Percentiles rank a stretch among this genome's conserved stretches.
These are phyloP conservation scores for Zaprionus taronus DNA, from an alignment of 1,140 invertebrate species.

Conservation along the genomic window DNA sequence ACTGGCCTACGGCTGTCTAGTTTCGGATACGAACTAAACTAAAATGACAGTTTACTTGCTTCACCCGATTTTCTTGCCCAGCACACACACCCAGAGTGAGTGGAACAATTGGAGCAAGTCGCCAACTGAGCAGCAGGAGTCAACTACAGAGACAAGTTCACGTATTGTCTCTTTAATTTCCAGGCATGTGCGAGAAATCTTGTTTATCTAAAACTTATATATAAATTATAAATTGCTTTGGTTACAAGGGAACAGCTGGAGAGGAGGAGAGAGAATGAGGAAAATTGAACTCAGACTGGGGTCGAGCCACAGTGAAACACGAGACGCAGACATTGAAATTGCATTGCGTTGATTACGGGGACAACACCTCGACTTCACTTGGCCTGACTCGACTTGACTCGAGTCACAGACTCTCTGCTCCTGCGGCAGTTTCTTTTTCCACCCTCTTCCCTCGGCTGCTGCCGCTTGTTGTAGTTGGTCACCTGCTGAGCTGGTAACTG, in stretches of 20 bases:
- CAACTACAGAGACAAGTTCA: constrained; percentile 8
- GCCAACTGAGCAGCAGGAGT: background rate
- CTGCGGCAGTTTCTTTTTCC: constrained; percentile 2
- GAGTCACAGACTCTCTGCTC: constrained; percentile 7
- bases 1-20: background rate
- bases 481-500: constrained; percentile 78
- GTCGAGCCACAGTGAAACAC: constrained; percentile 57
- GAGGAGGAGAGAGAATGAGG: background rate
- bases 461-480: constrained; percentile 34
- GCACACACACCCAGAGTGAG: background rate
- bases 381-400: constrained; percentile 18
- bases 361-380: constrained; percentile 55
- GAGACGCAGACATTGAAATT: constrained; percentile 80
- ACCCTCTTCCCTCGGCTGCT: background rate
- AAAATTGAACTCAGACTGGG: constrained; percentile 12
- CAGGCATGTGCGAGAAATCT: constrained; percentile 25
- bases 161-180: constrained; percentile 33
- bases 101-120: background rate
- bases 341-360: constrained; percentile 77
- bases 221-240: constrained; percentile 39
- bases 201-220: constrained; percentile 23
- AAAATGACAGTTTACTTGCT: background rate
- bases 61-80: background rate
- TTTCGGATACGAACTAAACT: background rate
- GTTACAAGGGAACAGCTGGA: background rate